Conservation (phyloP, 2,888 invertebrate genomes). For the Coenonympha glycerion region DNA sequence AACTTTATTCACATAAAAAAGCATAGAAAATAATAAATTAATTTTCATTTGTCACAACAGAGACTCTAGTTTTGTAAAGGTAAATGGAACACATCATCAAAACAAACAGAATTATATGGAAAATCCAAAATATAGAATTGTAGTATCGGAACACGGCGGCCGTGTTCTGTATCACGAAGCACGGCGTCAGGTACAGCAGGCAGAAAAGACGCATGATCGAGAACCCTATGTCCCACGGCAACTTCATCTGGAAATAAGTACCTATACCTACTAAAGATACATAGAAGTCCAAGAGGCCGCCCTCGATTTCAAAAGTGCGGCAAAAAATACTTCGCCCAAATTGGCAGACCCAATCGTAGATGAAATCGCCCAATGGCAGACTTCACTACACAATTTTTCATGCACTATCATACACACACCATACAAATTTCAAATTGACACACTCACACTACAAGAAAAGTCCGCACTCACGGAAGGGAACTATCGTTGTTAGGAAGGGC, state of each 20-base stretch:
- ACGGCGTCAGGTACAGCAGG: conserved; percentile 60
- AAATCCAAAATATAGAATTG: conserved; percentile 63
- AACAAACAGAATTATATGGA: conserved; percentile 47
- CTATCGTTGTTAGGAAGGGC: too few relatives aligned
- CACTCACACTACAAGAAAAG: too few relatives aligned
- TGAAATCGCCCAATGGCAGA: too few relatives aligned
- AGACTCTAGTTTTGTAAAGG: conserved; percentile 37
- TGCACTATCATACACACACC: too few relatives aligned
- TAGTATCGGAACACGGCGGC: conserved; percentile 47
- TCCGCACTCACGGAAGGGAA: too few relatives aligned
- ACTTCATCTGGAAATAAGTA: conserved; percentile 61
- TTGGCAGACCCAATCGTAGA: too few relatives aligned
- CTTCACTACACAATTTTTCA: too few relatives aligned
- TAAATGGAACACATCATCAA: conserved; percentile 42
- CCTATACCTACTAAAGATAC: too few relatives aligned
- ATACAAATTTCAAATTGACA: too few relatives aligned
- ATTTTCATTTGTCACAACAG: not conserved
- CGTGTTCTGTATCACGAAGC: conserved; percentile 45
- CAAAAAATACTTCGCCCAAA: too few relatives aligned
- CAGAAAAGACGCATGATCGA: conserved; percentile 63
- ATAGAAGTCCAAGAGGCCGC: too few relatives aligned
- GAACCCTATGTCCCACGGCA: conserved; percentile 73
- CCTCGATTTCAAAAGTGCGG: too few relatives aligned
- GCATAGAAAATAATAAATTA: not conserved
- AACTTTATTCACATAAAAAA: not conserved